Base-by-base conservation (phyloP, 2,888 invertebrate species). In the Malthinus seriepunctatus region DNA sequence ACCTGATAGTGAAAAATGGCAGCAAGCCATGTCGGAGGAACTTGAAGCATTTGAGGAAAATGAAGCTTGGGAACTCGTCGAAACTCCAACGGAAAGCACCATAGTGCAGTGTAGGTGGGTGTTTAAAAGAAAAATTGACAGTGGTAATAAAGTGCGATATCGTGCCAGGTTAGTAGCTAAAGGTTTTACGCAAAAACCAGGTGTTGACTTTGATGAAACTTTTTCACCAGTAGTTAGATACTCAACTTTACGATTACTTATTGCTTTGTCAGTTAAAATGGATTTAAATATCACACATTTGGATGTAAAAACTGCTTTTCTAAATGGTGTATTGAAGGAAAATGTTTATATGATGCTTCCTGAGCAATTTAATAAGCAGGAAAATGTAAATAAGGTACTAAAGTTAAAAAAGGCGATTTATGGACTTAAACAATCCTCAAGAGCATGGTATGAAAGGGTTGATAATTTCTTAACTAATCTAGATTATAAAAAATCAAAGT, bases 81-180 rank as follows among this genome's bases (percentile, higher is more conserved):
- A 71, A 46, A 8, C 44, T n/a, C 69, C 68, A 33, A 45, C 61
- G 34, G 49, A 39, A 45, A 58, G 37, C 23, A 63, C 58, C 9
- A 57, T 71, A 15, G 70, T 71, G 48, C 12, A 68, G 35, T 69
- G 66, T 47, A 72, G 70, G 46, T 73, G 70, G 71, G 70, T 72
- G n/a, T 69, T 64, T 44, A 67, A 69, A 56, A 56, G 32, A 14
- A 72, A 72, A 50, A 9, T 8, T 31, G 62, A 69, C 51, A 46
- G 47, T 47, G 65, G 68, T 12, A 52, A 51, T 34, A 53, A 63
- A 31, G 53, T 66, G 32, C 42, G 60, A 10, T 68, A 68, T 12
- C 42, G 33, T 31, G 51, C 51, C 2, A 31, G 51, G 15, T 42
- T 51, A 23, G 51, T 51, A 5, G 51, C 51, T 5, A 63, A 63